phyloP scores from a whole-genome alignment of 2,888 invertebrate species.

The Spicauda simplicius region DNA sequence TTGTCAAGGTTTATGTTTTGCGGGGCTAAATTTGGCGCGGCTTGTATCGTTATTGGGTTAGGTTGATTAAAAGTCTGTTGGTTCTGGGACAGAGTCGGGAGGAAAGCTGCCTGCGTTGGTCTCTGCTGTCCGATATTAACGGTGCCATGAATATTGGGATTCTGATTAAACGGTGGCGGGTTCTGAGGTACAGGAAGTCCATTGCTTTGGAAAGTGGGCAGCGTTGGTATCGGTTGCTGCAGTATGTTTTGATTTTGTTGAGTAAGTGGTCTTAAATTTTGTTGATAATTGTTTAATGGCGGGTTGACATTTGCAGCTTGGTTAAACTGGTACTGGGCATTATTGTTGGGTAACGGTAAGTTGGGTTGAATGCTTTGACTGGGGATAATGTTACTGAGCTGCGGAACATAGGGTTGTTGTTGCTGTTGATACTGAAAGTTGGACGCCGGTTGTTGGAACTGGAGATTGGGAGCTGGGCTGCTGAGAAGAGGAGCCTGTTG shows the following conservation, averaged over 20 bases:
- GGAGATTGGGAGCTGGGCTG: conserved; percentile 61
- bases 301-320: conserved; percentile 57
- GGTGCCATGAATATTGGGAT: conserved; percentile 54
- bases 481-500: conserved; percentile 57
- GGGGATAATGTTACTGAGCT: conserved; percentile 67
- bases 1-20: conserved; percentile 65
- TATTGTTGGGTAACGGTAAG: conserved; percentile 48
- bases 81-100: conserved; percentile 68
- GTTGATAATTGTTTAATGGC: conserved; percentile 59
- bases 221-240: conserved; percentile 63
- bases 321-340: conserved; percentile 62
- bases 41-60: conserved; percentile 75
- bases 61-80: conserved; percentile 67
- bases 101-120: conserved; percentile 70
- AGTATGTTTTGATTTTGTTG: conserved; percentile 64
- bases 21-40: conserved; percentile 75
- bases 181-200: conserved; percentile 62
- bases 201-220: conserved; percentile 66
- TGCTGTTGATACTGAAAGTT: conserved; percentile 24
- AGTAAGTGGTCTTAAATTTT: conserved; percentile 59
- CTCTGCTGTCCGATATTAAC: conserved; percentile 70
- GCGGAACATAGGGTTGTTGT: conserved; percentile 68
- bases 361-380: conserved; percentile 60
- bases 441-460: conserved; percentile 68
- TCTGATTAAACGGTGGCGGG: conserved; percentile 58